Evolutionary conservation across 2,888 invertebrate genomes (phyloP).

Genomic region (Acanthococcus lagerstroemiae): DNA sequence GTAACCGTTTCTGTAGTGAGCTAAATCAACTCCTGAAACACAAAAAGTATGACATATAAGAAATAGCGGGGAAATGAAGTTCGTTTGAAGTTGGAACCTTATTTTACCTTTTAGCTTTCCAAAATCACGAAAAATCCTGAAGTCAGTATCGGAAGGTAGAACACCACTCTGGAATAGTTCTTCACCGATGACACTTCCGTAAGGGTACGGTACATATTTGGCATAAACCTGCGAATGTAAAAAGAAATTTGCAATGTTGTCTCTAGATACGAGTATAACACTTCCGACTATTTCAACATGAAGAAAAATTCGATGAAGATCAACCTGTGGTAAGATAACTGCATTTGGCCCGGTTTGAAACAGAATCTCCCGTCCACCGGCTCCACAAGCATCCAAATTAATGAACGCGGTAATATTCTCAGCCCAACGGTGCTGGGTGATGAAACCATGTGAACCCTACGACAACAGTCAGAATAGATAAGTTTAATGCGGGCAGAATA

Average conservation of each 20-base stretch:
- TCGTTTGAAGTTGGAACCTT: not conserved
- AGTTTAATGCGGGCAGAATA: too few relatives aligned
- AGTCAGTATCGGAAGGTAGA: constrained; percentile 72
- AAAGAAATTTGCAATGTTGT: too few relatives aligned
- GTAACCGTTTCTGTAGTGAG: constrained; percentile 62
- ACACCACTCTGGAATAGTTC: constrained; percentile 56
- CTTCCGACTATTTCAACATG: too few relatives aligned
- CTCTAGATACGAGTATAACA: too few relatives aligned
- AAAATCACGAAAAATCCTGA: constrained; percentile 64
- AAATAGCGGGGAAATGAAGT: too few relatives aligned
- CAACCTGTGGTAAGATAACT: constrained; percentile 4
- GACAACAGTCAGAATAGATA: too few relatives aligned
- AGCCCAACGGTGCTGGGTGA: constrained; percentile 79
- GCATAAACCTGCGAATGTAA: constrained; percentile 35
- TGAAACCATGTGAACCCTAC: constrained; percentile 76
- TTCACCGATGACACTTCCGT: constrained; percentile 49
- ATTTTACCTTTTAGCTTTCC: constrained; percentile 51
- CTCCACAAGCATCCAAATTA: constrained; percentile 81
- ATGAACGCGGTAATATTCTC: constrained; percentile 60
- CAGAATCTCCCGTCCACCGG: constrained; percentile 74
- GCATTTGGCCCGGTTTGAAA: constrained; percentile 70
- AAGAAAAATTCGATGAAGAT: too few relatives aligned
- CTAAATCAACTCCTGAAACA: constrained; percentile 64
- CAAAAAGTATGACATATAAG: too few relatives aligned
- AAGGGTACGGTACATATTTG: constrained; percentile 49